Conservation (phyloP, 2,797 vertebrate species). For the Scolopax bukidnonensis region DNA sequence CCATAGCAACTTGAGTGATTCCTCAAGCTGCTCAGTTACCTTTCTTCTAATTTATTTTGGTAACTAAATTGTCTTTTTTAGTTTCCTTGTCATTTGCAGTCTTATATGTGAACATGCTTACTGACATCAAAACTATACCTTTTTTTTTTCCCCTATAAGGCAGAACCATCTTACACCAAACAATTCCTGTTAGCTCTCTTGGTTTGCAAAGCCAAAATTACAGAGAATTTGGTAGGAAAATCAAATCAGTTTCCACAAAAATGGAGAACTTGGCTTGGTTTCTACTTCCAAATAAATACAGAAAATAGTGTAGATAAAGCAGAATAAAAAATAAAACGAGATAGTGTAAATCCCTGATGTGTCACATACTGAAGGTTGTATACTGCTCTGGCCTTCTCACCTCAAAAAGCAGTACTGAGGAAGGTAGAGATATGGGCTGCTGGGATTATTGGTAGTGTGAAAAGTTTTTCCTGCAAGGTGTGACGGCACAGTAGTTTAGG, state of each 20-base stretch:
- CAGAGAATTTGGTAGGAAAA: not conserved
- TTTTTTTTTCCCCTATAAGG: not conserved
- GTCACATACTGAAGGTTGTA: not conserved
- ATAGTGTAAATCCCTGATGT: not conserved
- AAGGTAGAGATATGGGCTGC: not conserved
- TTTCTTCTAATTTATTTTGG: not conserved
- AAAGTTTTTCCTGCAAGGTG: not conserved
- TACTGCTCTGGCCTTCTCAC: not conserved
- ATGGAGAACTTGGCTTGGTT: not conserved
- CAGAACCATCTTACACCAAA: not conserved
- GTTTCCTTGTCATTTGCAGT: not conserved
- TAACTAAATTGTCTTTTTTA: not conserved
- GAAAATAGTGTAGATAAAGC: not conserved
- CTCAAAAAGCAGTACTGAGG: not conserved
- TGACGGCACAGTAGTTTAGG: not conserved
- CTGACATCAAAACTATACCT: not conserved
- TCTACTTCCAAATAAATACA: not conserved
- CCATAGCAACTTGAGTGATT: not conserved
- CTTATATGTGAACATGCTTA: not conserved
- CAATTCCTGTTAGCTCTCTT: not conserved
- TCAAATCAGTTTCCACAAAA: not conserved
- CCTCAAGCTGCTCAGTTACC: not conserved
- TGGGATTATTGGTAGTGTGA: not conserved
- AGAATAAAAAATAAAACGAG: not conserved
- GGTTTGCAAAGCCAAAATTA: not conserved